Percentiles rank a stretch among this genome's conserved stretches.
Conservation (phyloP, 2,888 invertebrate species). For the Tupiocoris notatus region DNA sequence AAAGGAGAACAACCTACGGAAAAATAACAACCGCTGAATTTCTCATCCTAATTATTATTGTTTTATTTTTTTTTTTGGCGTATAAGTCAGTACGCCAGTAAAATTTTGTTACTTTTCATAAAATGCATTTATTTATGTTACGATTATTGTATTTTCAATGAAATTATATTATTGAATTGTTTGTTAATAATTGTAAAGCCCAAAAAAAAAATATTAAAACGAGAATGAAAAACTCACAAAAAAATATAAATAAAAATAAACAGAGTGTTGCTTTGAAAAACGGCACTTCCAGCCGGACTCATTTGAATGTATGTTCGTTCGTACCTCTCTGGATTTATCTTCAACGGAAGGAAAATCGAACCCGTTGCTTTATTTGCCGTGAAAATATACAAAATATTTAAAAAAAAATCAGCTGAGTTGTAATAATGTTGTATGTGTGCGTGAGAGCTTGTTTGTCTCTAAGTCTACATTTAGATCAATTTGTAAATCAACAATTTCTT, state of each 20-base stretch:
- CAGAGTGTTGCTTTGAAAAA: conserved; percentile 43
- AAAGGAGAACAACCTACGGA: conserved; percentile 2
- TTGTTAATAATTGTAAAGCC: conserved; percentile 41
- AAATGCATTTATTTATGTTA: conserved; percentile 48
- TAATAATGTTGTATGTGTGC: conserved; percentile 49
- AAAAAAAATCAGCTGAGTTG: conserved; percentile 47
- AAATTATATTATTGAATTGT: conserved; percentile 40
- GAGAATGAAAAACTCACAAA: conserved; percentile 38
- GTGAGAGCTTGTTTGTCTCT: conserved; percentile 49
- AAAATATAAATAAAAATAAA: conserved; percentile 42
- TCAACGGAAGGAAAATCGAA: conserved; percentile 40
- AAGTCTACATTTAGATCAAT: conserved; percentile 49
- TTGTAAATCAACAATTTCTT: conserved; percentile 50
- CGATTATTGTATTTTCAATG: conserved; percentile 44
- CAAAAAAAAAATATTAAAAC: conserved; percentile 42
- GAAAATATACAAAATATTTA: conserved; percentile 38
- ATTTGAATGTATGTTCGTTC: conserved; percentile 44
- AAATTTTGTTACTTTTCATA: conserved; percentile 46
- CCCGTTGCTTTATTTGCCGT: conserved; percentile 44
- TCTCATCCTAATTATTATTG: conserved; percentile 10
- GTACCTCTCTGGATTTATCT: conserved; percentile 44
- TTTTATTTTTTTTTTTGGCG: conserved; percentile 38
- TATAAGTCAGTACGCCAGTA: conserved; percentile 20
- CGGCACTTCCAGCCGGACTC: conserved; percentile 42
- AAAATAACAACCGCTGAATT: conserved; percentile 30